phyloP scores from a whole-genome alignment of 1,140 invertebrate species.

The Camponotus vicinus region DNA sequence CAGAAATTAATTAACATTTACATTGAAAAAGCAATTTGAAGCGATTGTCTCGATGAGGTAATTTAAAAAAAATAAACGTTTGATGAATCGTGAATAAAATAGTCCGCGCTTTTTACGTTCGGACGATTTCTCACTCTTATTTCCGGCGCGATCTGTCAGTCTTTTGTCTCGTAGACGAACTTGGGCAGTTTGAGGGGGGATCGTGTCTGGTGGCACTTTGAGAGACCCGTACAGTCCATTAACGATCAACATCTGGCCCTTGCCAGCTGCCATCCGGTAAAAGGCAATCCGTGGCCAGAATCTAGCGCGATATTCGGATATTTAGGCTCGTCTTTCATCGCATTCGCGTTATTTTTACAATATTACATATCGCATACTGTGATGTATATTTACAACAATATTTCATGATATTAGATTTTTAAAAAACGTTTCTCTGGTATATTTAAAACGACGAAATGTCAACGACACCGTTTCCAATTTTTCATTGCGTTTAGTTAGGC shows the following conservation, averaged over 20 bases:
- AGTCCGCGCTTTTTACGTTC: not conserved
- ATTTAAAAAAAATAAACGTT: not conserved
- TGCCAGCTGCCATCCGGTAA: conserved; percentile 71
- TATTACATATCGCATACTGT: not conserved
- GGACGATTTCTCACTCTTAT: conserved; percentile 27
- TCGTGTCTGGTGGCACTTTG: conserved; percentile 49
- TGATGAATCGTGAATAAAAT: conserved; percentile 9
- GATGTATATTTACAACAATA: not conserved
- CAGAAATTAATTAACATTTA: conserved; percentile 1
- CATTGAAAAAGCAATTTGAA: not conserved
- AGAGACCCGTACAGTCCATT: conserved; percentile 35
- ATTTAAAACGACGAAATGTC: not conserved
- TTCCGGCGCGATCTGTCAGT: conserved; percentile 11
- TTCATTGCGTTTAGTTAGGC: not conserved
- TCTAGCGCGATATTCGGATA: conserved; percentile 15
- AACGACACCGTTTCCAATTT: not conserved
- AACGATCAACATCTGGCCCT: conserved; percentile 71
- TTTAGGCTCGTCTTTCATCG: conserved; percentile 13
- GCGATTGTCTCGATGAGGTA: not conserved
- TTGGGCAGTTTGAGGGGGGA: conserved; percentile 7
- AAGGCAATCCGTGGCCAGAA: conserved; percentile 48
- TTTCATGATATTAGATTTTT: not conserved
- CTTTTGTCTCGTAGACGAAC: conserved; percentile 38
- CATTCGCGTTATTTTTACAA: not conserved
- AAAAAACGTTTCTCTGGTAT: not conserved